Percentiles rank a stretch among this genome's conserved stretches.
phyloP scores from a whole-genome alignment of 2,113 vertebrate species.

The Corythaixoides concolor region DNA sequence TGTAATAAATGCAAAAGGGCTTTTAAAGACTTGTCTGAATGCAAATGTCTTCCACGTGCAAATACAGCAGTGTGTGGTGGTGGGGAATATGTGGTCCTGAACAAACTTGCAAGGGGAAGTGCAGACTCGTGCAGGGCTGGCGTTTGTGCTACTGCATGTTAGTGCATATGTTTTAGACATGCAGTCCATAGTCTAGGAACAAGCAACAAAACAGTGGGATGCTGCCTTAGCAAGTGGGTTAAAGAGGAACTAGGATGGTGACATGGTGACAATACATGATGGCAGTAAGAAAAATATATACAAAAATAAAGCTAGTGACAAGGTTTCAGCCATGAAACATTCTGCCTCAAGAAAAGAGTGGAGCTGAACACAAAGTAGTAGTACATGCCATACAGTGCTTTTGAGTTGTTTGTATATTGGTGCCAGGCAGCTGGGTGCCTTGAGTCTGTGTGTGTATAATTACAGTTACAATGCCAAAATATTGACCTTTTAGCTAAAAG shows the following conservation, averaged over 20 bases:
- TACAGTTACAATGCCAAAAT: background rate
- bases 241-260: background rate
- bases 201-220: background rate
- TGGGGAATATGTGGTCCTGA: background rate
- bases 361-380: background rate
- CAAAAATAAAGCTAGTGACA: background rate
- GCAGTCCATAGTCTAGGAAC: background rate
- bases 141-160: background rate
- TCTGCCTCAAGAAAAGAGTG: background rate
- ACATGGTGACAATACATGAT: background rate
- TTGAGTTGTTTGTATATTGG: background rate
- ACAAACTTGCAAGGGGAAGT: background rate
- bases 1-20: background rate
- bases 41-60: background rate
- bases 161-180: background rate
- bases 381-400: accelerated
- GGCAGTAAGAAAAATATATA: background rate
- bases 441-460: background rate
- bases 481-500: background rate
- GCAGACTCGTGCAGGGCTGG: accelerated
- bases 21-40: background rate
- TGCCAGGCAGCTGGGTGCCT: background rate
- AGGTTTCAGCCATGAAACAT: background rate
- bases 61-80: background rate
- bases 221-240: background rate